These are phyloP conservation scores for Danionella cerebrum DNA, from an alignment of 2,113 vertebrate species.

Conservation along the genomic window DNA sequence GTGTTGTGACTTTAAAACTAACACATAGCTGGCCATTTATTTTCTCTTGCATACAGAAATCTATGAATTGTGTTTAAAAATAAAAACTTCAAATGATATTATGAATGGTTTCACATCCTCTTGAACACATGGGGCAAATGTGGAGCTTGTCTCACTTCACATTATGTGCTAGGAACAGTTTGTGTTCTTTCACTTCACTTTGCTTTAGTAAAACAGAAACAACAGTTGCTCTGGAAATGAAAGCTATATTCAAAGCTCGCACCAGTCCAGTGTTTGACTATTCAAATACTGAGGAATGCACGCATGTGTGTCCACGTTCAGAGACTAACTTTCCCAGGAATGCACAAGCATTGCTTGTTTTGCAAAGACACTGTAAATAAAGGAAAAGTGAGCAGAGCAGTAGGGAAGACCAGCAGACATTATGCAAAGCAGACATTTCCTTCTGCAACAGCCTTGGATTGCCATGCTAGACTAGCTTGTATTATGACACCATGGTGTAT, in stretches of 20 bases:
- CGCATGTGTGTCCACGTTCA: constrained; percentile 37
- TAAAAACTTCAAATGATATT: too few species aligned
- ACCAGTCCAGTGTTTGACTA: constrained; percentile 17
- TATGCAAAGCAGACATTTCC: not conserved
- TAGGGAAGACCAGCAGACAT: not conserved
- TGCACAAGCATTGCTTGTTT: constrained; percentile 35
- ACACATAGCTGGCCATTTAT: too few species aligned
- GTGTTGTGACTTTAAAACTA: too few species aligned
- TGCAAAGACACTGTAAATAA: constrained; percentile 2
- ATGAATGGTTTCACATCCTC: too few species aligned
- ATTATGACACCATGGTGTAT: not conserved
- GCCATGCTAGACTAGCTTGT: not conserved
- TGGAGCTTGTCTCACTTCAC: not conserved
- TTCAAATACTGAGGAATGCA: constrained; percentile 40
- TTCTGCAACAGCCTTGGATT: not conserved
- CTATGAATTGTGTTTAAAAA: too few species aligned
- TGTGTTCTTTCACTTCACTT: constrained; percentile 7
- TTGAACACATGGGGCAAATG: not conserved
- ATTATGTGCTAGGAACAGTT: not conserved
- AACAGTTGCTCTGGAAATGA: not conserved
- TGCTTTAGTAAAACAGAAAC: not conserved
- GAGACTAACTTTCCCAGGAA: constrained; percentile 54
- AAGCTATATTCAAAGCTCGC: constrained; percentile 26
- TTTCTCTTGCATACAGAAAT: too few species aligned
- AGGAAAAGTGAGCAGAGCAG: not conserved